These are phyloP conservation scores for Otolemur crassicaudatus DNA, from an alignment of 2,797 vertebrate species.

Conservation along the genomic window DNA sequence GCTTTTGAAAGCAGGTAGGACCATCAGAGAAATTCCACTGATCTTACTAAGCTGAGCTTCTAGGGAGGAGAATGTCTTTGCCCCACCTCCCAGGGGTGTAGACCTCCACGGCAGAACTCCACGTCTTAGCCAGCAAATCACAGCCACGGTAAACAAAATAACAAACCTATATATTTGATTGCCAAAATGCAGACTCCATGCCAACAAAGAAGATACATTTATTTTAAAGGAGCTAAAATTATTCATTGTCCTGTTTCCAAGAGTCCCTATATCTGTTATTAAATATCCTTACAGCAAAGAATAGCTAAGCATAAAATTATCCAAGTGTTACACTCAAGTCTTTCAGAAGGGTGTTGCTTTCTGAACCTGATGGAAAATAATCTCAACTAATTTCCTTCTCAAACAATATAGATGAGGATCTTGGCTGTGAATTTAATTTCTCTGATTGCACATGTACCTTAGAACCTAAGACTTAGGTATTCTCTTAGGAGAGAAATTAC, in stretches of 20 bases:
- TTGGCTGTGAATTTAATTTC: slow-evolving; percentile 38
- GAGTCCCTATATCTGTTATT: not conserved
- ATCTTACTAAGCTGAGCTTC: not conserved
- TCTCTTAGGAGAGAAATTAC: not conserved
- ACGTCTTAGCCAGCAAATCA: not conserved
- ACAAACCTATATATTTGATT: not conserved
- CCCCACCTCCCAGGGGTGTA: not conserved
- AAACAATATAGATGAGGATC: not conserved
- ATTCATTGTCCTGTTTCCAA: not conserved
- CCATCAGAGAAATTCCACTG: not conserved
- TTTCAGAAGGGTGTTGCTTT: not conserved
- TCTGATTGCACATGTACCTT: not conserved
- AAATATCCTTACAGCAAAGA: not conserved
- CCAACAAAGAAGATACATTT: not conserved
- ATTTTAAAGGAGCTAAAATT: not conserved
- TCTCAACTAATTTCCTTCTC: not conserved
- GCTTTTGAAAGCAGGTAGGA: not conserved
- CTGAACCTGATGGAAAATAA: not conserved
- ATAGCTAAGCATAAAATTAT: not conserved
- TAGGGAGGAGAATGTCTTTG: not conserved
- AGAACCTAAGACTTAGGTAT: not conserved
- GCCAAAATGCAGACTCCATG: slow-evolving; percentile 9
- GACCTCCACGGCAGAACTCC: not conserved
- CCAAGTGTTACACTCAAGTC: not conserved
- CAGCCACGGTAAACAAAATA: not conserved